These are phyloP conservation scores for Symphodus melops DNA, from an alignment of 2,113 vertebrate genomes.

Conservation along the genomic window DNA sequence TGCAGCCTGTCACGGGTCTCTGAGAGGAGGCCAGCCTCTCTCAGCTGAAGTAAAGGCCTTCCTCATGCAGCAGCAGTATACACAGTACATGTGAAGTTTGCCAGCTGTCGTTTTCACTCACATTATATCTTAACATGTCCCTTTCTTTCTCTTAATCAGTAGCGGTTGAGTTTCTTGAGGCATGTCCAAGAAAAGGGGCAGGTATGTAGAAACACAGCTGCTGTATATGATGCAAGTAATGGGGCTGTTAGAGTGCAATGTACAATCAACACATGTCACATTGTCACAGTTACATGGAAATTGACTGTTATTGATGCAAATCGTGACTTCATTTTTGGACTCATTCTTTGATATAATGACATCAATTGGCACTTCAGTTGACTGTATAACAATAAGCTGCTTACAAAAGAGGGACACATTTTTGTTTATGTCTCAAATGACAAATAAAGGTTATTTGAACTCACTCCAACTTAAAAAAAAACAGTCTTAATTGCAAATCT, in stretches of 20 bases:
- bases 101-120: slow-evolving; percentile 18
- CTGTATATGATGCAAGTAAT: background rate
- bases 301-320: too few species aligned
- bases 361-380: too few species aligned
- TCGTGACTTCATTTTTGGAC: background rate
- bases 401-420: too few species aligned
- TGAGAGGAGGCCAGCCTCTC: slow-evolving; percentile 15
- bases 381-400: too few species aligned
- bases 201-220: slow-evolving; percentile 73
- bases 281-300: background rate
- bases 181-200: slow-evolving; percentile 89
- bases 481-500: too few species aligned
- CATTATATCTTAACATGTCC: slow-evolving; percentile 32
- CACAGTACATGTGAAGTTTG: slow-evolving; percentile 24
- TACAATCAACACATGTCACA: background rate
- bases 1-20: slow-evolving; percentile 10
- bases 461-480: too few species aligned
- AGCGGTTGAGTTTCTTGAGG: slow-evolving; percentile 79
- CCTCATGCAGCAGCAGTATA: background rate
- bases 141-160: slow-evolving; percentile 52
- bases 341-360: background rate
- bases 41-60: slow-evolving; percentile 13
- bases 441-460: too few species aligned
- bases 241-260: background rate
- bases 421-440: too few species aligned